Percentiles rank a stretch among this genome's conserved stretches.
Evolutionary conservation across 2,797 vertebrate species (phyloP).

Genomic region (Graptemys geographica): DNA sequence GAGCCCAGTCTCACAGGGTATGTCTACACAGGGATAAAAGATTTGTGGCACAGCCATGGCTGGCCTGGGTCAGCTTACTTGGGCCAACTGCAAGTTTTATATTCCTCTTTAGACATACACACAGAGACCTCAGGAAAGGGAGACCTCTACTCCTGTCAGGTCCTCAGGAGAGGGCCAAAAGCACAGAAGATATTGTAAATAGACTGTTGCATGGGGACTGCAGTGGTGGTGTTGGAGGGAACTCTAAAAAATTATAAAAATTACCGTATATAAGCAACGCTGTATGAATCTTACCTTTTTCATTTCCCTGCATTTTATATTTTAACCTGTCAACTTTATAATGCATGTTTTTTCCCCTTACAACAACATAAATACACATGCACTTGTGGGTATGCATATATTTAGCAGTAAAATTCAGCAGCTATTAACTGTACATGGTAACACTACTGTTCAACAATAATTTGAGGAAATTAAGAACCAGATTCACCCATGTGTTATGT

Average conservation of each 20-base stretch:
- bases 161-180: too few relatives aligned
- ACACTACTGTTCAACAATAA: background rate
- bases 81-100: background rate
- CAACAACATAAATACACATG: background rate
- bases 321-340: background rate
- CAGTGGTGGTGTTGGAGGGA: too few relatives aligned
- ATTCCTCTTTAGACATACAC: background rate
- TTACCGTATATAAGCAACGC: background rate
- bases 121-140: too few relatives aligned
- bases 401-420: background rate
- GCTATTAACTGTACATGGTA: background rate
- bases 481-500: background rate
- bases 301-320: background rate
- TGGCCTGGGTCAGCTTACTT: too few relatives aligned
- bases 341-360: background rate
- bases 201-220: background rate
- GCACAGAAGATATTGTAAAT: too few relatives aligned
- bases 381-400: background rate
- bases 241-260: background rate
- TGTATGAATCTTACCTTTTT: background rate
- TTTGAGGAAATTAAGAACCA: background rate
- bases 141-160: too few relatives aligned
- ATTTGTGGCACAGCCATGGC: too few relatives aligned
- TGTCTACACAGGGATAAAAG: too few relatives aligned
- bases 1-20: too few relatives aligned